Evolutionary conservation across 2,797 vertebrate genomes (phyloP).

Genomic region (Peromyscus eremicus): DNA sequence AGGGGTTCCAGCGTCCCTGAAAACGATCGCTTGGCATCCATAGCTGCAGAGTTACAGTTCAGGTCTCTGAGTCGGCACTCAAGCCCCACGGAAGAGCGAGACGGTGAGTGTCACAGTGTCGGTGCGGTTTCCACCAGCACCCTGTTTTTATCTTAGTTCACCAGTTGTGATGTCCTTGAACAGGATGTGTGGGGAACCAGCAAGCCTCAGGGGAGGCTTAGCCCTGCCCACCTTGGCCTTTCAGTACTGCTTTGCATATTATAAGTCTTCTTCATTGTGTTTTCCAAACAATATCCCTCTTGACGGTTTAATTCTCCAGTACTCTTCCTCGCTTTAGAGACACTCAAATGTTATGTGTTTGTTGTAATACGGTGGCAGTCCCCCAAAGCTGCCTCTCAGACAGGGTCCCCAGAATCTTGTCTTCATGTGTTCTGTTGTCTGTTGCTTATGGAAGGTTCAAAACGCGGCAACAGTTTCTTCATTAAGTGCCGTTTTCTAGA

Average conservation of each 20-base stretch:
- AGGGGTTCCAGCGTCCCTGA: constrained; percentile 97
- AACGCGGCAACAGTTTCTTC: not conserved
- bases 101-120: constrained; percentile 90
- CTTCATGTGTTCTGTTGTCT: not conserved
- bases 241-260: not conserved
- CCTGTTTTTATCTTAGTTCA: rapidly evolving
- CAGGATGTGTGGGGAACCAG: not conserved
- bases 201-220: not conserved
- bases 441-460: not conserved
- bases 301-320: not conserved
- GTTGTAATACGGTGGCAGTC: rapidly evolving
- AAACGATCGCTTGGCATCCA: constrained; percentile 96
- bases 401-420: not conserved
- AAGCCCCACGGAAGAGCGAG: constrained; percentile 97
- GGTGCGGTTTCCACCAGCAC: rapidly evolving
- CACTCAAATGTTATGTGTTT: not conserved
- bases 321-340: not conserved
- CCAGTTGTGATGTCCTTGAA: not conserved
- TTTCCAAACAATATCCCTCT: not conserved
- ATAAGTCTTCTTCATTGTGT: not conserved
- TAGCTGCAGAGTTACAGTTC: constrained; percentile 96
- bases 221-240: rapidly evolving
- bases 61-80: constrained; percentile 98
- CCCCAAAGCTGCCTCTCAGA: not conserved
- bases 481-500: not conserved